These are phyloP conservation scores for Scomber colias DNA, from an alignment of 2,113 vertebrate genomes.

Conservation along the genomic window DNA sequence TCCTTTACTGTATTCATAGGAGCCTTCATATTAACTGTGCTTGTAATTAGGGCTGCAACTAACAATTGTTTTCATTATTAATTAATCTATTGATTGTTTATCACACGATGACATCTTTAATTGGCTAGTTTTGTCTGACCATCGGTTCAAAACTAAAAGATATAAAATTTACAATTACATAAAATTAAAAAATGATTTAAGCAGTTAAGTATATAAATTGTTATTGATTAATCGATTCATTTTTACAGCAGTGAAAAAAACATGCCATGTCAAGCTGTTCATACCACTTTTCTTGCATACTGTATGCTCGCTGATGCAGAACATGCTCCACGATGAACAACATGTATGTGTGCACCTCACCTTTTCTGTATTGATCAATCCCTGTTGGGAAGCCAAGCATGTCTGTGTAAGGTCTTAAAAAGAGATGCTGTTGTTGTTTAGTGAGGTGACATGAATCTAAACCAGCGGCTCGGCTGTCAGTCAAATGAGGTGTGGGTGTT, in stretches of 20 bases:
- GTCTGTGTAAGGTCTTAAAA: conserved; percentile 8
- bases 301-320: neutral
- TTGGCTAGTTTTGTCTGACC: too few relatives aligned
- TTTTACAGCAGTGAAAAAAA: too few relatives aligned
- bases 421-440: conserved; percentile 1
- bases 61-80: neutral
- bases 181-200: too few relatives aligned
- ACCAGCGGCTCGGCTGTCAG: conserved; percentile 5
- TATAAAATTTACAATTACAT: too few relatives aligned
- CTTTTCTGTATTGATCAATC: conserved; percentile 9
- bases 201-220: too few relatives aligned
- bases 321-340: neutral
- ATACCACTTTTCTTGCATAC: neutral
- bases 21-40: neutral
- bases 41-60: neutral
- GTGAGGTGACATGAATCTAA: conserved; percentile 18
- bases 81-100: neutral
- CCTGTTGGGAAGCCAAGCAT: neutral
- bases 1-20: neutral
- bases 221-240: too few relatives aligned
- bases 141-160: too few relatives aligned
- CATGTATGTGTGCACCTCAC: neutral
- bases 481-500: neutral
- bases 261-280: too few relatives aligned
- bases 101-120: too few relatives aligned